Conservation (phyloP, 2,888 invertebrate genomes). For the Acanthococcus lagerstroemiae region DNA sequence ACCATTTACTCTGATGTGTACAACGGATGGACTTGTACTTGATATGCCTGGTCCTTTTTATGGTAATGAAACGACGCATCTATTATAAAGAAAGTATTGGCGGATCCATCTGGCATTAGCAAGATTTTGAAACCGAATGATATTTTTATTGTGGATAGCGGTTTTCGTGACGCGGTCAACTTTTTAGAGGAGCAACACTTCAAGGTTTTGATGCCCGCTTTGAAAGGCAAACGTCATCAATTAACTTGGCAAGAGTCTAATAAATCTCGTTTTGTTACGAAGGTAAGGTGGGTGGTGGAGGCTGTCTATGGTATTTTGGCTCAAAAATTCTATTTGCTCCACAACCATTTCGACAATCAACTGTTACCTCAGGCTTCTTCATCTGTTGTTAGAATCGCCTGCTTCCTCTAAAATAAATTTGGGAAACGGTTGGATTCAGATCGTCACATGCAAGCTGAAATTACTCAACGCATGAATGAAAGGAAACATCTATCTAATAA, state of each 20-base stretch:
- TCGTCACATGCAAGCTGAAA: background rate
- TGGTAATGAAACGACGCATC: conserved; percentile 33
- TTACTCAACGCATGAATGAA: background rate
- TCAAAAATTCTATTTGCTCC: background rate
- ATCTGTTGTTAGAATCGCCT: background rate
- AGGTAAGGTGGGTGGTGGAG: conserved; percentile 2
- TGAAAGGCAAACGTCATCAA: conserved; percentile 37
- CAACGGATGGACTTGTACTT: conserved; percentile 36
- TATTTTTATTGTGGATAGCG: conserved; percentile 36
- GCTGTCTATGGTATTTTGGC: background rate
- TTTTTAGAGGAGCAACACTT: conserved; percentile 33
- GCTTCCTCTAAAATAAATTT: background rate
- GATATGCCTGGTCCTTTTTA: conserved; percentile 36
- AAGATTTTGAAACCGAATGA: conserved; percentile 34
- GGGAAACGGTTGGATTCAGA: background rate
- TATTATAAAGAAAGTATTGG: conserved; percentile 35
- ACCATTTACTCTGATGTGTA: conserved; percentile 37
- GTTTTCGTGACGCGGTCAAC: conserved; percentile 36
- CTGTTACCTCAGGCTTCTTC: background rate
- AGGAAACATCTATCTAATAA: background rate
- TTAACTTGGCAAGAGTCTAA: conserved; percentile 28
- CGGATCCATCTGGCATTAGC: conserved; percentile 34
- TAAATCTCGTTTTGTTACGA: background rate
- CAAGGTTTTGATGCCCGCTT: conserved; percentile 37
- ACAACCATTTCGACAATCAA: background rate